Evolutionary conservation across 2,888 invertebrate genomes (phyloP).

Genomic region (Endotricha flammealis): DNA sequence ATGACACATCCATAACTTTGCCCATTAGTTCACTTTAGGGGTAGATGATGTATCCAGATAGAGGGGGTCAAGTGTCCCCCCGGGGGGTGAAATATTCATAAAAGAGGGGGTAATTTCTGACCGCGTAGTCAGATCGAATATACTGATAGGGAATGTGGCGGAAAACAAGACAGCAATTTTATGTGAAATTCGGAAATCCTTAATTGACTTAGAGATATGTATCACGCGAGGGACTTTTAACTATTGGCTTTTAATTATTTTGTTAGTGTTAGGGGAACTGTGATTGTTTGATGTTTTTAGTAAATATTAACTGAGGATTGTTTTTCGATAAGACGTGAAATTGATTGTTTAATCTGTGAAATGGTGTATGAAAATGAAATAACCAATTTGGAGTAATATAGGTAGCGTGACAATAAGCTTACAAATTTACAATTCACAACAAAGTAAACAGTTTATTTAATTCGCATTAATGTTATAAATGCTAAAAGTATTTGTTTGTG

Average conservation of each 20-base stretch:
- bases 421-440: too few relatives aligned
- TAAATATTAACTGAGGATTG: conserved; percentile 2
- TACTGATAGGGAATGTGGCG: conserved; percentile 53
- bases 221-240: conserved; percentile 55
- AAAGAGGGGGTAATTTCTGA: conserved; percentile 70
- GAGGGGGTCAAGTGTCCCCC: conserved; percentile 74
- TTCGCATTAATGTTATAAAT: too few relatives aligned
- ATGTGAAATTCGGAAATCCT: conserved; percentile 65
- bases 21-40: conserved; percentile 71
- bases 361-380: too few relatives aligned
- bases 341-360: too few relatives aligned
- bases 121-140: conserved; percentile 72
- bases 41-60: conserved; percentile 76
- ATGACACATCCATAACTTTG: conserved; percentile 36
- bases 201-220: conserved; percentile 69
- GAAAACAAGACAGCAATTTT: conserved; percentile 74
- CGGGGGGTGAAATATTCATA: conserved; percentile 73
- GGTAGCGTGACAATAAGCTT: too few relatives aligned
- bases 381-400: too few relatives aligned
- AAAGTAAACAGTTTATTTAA: too few relatives aligned
- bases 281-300: conserved; percentile 3
- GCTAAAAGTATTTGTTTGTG: too few relatives aligned
- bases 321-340: too few relatives aligned
- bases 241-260: conserved; percentile 67
- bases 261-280: conserved; percentile 28